Conservation (phyloP, 2,113 vertebrate species). For the Saimiri boliviensis region DNA sequence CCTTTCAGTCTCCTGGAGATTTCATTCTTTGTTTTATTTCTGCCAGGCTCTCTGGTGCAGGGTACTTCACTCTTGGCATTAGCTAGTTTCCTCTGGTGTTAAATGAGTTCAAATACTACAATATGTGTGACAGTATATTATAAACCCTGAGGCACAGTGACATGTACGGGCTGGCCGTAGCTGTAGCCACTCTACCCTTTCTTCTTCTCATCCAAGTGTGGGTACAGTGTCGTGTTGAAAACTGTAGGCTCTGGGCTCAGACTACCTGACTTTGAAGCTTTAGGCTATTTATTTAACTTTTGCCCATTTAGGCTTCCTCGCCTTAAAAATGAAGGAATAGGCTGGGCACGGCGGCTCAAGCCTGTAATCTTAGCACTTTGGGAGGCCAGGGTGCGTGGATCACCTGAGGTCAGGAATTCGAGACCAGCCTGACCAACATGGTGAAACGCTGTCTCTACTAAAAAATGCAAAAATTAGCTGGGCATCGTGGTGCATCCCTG, state of each 20-base stretch:
- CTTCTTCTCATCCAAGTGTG: background rate
- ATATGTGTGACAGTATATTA: fast-evolving
- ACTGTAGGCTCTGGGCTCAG: background rate
- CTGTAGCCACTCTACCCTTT: background rate
- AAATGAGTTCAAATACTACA: background rate
- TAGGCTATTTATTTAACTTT: background rate
- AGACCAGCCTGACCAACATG: too few relatives aligned
- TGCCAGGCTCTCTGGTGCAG: background rate
- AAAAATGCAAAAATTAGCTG: too few relatives aligned
- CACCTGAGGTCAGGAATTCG: too few relatives aligned
- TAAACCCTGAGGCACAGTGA: background rate
- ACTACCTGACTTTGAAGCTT: background rate
- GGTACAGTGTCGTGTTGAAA: fast-evolving
- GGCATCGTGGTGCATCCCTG: too few relatives aligned
- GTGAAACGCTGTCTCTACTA: too few relatives aligned
- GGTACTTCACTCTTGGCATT: background rate
- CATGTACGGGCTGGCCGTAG: too few relatives aligned
- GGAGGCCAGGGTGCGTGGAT: too few relatives aligned
- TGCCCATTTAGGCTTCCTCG: background rate
- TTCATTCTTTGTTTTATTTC: background rate
- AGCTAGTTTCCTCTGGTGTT: background rate
- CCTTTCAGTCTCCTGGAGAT: background rate
- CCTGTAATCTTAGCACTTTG: too few relatives aligned
- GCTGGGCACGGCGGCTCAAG: too few relatives aligned
- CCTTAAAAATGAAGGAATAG: background rate